Conservation (phyloP, 2,797 vertebrate species). For the Phalanger gymnotis region DNA sequence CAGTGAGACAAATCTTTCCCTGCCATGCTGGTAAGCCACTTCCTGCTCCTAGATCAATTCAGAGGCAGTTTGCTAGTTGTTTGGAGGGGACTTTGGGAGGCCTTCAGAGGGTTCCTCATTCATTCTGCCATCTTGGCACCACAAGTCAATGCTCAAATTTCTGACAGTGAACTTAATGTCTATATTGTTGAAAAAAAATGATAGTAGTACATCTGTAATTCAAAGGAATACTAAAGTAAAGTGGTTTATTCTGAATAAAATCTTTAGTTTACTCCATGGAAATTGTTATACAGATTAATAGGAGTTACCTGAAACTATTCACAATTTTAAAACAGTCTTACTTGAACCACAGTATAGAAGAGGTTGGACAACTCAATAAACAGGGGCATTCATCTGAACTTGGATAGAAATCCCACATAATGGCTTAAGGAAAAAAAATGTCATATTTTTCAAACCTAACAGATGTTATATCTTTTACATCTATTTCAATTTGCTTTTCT, state of each 20-base stretch:
- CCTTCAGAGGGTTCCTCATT: too few species aligned
- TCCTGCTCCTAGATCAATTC: too few species aligned
- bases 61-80: too few species aligned
- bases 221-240: slow-evolving; percentile 22
- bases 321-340: slow-evolving; percentile 59
- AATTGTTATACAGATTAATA: slow-evolving; percentile 33
- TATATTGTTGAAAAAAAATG: not conserved
- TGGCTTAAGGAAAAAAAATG: slow-evolving; percentile 55
- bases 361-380: slow-evolving; percentile 47
- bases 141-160: not conserved
- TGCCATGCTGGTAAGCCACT: too few species aligned
- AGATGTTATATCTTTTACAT: slow-evolving; percentile 71
- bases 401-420: slow-evolving; percentile 56
- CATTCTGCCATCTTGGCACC: too few species aligned
- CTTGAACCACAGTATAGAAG: slow-evolving; percentile 21
- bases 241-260: slow-evolving; percentile 12
- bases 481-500: slow-evolving; percentile 44
- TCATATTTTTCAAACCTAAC: slow-evolving; percentile 68
- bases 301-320: slow-evolving; percentile 45
- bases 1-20: too few species aligned
- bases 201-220: not conserved
- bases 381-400: slow-evolving; percentile 64
- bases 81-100: too few species aligned
- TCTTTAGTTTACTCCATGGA: slow-evolving; percentile 42
- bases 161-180: not conserved